phyloP scores from a whole-genome alignment of 2,797 vertebrate genomes.

The Eulemur rubriventer region DNA sequence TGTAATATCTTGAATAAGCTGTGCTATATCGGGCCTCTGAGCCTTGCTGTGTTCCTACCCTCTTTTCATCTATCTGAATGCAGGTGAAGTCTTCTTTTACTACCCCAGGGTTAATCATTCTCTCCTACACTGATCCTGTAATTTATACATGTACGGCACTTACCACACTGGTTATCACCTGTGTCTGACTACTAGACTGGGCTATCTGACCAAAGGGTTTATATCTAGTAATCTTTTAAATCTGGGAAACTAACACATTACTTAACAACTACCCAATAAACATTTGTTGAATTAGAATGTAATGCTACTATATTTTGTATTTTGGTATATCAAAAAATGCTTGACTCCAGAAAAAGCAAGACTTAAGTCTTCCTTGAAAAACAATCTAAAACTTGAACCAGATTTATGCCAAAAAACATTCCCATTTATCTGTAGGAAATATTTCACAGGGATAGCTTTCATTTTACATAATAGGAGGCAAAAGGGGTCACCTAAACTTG shows the following conservation, averaged over 20 bases:
- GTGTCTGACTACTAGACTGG: background rate
- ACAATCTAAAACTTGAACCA: constrained; percentile 3
- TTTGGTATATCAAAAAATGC: constrained; percentile 11
- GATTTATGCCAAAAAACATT: background rate
- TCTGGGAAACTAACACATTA: constrained; percentile 15
- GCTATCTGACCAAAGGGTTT: background rate
- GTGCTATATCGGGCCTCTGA: background rate
- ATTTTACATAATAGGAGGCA: background rate
- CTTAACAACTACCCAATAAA: background rate
- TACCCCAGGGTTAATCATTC: background rate
- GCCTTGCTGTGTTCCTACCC: accelerated
- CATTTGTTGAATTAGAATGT: constrained; percentile 12
- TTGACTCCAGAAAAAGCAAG: constrained; percentile 4
- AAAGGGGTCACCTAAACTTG: background rate
- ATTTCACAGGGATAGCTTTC: background rate
- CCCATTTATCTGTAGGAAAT: constrained; percentile 17
- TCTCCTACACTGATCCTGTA: background rate
- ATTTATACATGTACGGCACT: background rate
- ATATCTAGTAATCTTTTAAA: background rate
- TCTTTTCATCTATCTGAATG: background rate
- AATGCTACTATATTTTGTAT: background rate
- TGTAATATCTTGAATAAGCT: background rate
- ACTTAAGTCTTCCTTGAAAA: constrained; percentile 43
- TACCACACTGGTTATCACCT: background rate
- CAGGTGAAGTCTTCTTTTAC: background rate